A percentile compares a stretch with the other conserved stretches of the same genome.
Conservation (phyloP, 2,888 invertebrate species). For the Drosophila ezoana region DNA sequence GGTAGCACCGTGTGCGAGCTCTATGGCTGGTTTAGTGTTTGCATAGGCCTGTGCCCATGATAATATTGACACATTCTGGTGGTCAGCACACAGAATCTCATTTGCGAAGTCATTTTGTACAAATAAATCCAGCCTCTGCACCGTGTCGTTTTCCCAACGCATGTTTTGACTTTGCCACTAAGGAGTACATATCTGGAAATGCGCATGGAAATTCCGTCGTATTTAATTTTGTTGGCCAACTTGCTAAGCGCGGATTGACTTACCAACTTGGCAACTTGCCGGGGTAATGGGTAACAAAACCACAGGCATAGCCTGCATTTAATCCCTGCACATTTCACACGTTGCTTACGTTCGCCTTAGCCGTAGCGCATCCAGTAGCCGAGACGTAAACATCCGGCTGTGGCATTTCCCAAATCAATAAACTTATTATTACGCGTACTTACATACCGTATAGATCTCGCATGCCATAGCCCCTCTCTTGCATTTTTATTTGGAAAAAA, state of each 20-base stretch:
- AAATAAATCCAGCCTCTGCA: constrained; percentile 78
- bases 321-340: constrained; percentile 70
- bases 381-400: constrained; percentile 73
- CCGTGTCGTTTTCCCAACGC: constrained; percentile 53
- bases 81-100: constrained; percentile 76
- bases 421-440: constrained; percentile 67
- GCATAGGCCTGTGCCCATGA: constrained; percentile 66
- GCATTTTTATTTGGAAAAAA: constrained; percentile 66
- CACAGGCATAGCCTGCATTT: constrained; percentile 20
- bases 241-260: constrained; percentile 74
- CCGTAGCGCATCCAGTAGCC: constrained; percentile 37
- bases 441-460: constrained; percentile 21
- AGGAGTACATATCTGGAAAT: constrained; percentile 21
- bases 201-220: constrained; percentile 53
- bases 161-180: constrained; percentile 79
- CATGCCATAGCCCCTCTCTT: constrained; percentile 36
- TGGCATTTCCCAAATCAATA: constrained; percentile 76
- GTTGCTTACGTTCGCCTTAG: constrained; percentile 54
- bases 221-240: constrained; percentile 19
- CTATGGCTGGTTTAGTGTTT: constrained; percentile 52
- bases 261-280: constrained; percentile 76
- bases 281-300: constrained; percentile 14
- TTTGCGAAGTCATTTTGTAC: constrained; percentile 83
- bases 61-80: constrained; percentile 80
- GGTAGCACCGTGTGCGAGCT: constrained; percentile 57